A percentile compares a stretch with the other conserved stretches of the same genome.
These are phyloP conservation scores for Drosophila albomicans DNA, from an alignment of 1,140 invertebrate genomes.

Conservation along the genomic window DNA sequence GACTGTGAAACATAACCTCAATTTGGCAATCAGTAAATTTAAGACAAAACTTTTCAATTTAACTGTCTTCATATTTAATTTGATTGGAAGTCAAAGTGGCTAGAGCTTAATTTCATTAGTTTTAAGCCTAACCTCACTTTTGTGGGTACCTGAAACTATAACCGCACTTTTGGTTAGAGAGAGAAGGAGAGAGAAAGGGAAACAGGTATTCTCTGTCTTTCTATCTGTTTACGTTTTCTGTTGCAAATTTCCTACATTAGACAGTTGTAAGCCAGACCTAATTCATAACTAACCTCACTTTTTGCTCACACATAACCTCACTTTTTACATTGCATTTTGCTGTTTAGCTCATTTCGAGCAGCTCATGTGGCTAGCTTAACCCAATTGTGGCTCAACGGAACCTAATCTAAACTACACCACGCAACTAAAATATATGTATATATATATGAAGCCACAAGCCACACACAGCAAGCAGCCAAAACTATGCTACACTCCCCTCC, in stretches of 20 bases:
- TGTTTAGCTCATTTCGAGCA: not conserved
- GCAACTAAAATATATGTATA: not conserved
- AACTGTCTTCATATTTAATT: too few relatives aligned
- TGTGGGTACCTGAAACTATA: not conserved
- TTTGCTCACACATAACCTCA: not conserved
- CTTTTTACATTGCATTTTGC: not conserved
- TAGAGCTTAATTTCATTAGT: not conserved
- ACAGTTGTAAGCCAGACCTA: not conserved
- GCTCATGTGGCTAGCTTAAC: conserved; percentile 2
- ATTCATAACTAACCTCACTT: conserved; percentile 11
- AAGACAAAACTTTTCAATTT: not conserved
- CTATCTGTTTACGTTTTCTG: not conserved
- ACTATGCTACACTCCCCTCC: not conserved
- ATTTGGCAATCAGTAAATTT: not conserved
- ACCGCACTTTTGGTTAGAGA: too few relatives aligned
- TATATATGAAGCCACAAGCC: not conserved
- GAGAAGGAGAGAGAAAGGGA: too few relatives aligned
- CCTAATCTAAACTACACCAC: conserved; percentile 18
- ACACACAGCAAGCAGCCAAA: not conserved
- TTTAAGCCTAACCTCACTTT: not conserved
- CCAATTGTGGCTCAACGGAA: conserved; percentile 17
- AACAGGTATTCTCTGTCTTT: not conserved
- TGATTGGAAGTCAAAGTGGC: too few relatives aligned
- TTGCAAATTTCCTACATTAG: not conserved
- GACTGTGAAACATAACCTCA: not conserved